Conservation (phyloP, 2,113 vertebrate species). For the Acanthisitta chloris region DNA sequence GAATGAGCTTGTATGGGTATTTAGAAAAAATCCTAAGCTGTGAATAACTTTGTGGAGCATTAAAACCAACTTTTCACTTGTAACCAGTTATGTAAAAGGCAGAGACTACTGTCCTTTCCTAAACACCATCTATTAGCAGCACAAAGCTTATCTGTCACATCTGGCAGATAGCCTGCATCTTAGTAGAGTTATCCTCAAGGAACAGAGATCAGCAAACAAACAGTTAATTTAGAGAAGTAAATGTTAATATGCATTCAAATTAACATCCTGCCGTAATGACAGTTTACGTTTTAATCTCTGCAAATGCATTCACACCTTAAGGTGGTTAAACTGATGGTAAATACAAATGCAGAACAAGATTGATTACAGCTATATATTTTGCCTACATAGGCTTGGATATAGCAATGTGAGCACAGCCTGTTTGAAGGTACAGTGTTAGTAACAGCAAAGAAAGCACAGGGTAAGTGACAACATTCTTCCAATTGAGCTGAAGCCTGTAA, state of each 20-base stretch:
- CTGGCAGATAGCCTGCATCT: neutral
- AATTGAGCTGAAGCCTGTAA: neutral
- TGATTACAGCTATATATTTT: rapidly evolving
- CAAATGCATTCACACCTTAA: neutral
- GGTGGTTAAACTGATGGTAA: neutral
- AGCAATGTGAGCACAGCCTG: neutral
- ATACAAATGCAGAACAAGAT: neutral
- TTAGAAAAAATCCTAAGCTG: neutral
- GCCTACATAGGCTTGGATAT: neutral
- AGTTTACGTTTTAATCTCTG: neutral
- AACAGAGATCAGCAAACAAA: neutral
- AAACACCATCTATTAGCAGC: neutral
- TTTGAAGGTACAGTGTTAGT: neutral
- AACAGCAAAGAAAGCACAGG: neutral
- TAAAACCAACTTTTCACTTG: neutral
- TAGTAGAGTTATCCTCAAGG: neutral
- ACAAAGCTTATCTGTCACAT: neutral
- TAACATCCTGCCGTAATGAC: neutral
- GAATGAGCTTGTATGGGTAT: neutral
- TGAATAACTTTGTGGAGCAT: neutral
- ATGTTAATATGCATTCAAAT: neutral
- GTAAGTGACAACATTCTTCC: neutral
- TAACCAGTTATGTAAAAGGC: neutral
- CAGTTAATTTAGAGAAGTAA: neutral
- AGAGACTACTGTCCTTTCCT: neutral